phyloP scores from a whole-genome alignment of 2,113 vertebrate genomes.

The Channa argus region DNA sequence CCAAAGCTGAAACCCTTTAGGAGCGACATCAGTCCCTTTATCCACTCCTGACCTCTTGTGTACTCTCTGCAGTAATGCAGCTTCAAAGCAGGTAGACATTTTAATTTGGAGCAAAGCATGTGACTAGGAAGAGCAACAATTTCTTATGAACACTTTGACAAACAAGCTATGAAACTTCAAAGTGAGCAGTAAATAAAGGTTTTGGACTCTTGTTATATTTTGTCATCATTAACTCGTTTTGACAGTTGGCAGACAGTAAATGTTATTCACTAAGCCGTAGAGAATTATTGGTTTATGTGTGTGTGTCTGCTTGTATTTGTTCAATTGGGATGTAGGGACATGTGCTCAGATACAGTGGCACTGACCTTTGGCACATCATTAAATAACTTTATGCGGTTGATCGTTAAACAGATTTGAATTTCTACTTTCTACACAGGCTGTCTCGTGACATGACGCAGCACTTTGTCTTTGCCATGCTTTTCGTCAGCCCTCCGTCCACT shows the following conservation, averaged over 20 bases:
- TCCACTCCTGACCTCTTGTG: conserved; percentile 68
- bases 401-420: conserved; percentile 38
- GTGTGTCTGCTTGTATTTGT: neutral
- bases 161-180: neutral
- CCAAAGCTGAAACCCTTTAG: neutral
- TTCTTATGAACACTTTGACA: neutral
- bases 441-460: conserved; percentile 32
- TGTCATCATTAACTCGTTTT: too few relatives aligned
- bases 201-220: neutral
- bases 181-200: neutral
- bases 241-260: neutral
- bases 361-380: neutral
- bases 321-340: neutral
- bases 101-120: neutral
- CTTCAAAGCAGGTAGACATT: neutral
- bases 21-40: neutral
- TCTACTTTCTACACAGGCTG: conserved; percentile 64
- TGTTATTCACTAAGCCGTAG: neutral
- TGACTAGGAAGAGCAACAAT: neutral
- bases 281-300: neutral
- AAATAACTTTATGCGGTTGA: neutral
- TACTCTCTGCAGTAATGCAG: conserved; percentile 45
- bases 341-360: neutral
- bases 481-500: neutral
- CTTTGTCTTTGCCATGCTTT: conserved; percentile 18